A percentile compares a stretch with the other conserved stretches of the same genome.
Evolutionary conservation across 2,888 invertebrate genomes (phyloP).

Genomic region (Herminia tarsipennalis): DNA sequence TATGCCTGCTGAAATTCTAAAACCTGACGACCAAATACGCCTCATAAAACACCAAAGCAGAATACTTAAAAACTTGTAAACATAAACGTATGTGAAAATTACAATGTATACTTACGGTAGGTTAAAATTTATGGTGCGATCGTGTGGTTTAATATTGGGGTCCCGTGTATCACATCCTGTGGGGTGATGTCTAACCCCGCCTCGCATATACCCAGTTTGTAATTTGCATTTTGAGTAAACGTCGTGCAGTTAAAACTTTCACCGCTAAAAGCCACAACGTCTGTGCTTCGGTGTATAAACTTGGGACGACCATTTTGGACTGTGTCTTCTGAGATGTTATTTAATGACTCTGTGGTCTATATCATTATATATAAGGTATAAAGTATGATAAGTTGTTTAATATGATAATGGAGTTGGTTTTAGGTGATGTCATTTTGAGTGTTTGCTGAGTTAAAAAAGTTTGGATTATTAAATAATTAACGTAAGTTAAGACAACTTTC

Average conservation of each 20-base stretch:
- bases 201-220: conserved; percentile 70
- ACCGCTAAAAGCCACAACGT: conserved; percentile 68
- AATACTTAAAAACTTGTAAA: conserved; percentile 68
- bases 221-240: conserved; percentile 83
- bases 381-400: too few relatives aligned
- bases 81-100: conserved; percentile 67
- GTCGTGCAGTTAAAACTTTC: conserved; percentile 77
- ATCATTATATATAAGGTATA: too few relatives aligned
- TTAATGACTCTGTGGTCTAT: conserved; percentile 39
- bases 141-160: conserved; percentile 81
- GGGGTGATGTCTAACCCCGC: conserved; percentile 65
- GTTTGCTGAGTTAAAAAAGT: too few relatives aligned
- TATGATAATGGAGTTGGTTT: too few relatives aligned
- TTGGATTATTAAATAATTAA: too few relatives aligned
- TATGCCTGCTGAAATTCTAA: too few relatives aligned
- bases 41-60: conserved; percentile 24
- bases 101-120: conserved; percentile 63
- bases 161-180: conserved; percentile 75
- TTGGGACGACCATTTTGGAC: conserved; percentile 60
- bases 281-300: conserved; percentile 62
- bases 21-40: too few relatives aligned
- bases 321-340: conserved; percentile 49
- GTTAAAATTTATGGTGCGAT: conserved; percentile 75
- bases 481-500: too few relatives aligned
- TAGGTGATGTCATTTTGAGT: too few relatives aligned